Percentiles rank a stretch among this genome's conserved stretches.
Evolutionary conservation across 2,888 invertebrate species (phyloP).

Genomic region (Mystacides longicornis): DNA sequence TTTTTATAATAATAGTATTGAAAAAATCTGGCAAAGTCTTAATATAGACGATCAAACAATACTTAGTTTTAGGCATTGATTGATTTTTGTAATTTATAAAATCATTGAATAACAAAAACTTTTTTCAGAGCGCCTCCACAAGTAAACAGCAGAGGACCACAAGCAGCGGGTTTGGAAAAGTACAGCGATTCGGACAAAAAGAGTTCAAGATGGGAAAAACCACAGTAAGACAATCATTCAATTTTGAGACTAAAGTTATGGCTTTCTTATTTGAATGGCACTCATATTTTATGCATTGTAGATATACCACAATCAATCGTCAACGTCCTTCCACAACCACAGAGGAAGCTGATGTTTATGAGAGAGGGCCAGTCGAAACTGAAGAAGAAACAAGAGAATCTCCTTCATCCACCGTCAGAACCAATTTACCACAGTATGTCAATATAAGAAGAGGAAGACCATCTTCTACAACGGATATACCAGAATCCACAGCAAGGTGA

Average conservation of each 20-base stretch:
- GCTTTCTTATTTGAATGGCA: too few species aligned
- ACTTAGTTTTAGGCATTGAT: too few species aligned
- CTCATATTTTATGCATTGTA: too few species aligned
- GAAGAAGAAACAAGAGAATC: conserved; percentile 29
- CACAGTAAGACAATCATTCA: conserved; percentile 36
- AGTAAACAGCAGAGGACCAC: conserved; percentile 48
- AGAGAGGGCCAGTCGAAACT: conserved; percentile 29
- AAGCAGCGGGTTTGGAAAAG: conserved; percentile 47
- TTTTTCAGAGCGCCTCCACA: conserved; percentile 25
- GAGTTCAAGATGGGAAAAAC: conserved; percentile 42
- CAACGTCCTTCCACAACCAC: conserved; percentile 48
- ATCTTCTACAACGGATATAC: conserved; percentile 33
- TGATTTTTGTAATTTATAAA: too few species aligned
- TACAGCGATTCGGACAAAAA: conserved; percentile 35
- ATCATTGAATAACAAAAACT: too few species aligned
- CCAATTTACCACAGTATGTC: conserved; percentile 56
- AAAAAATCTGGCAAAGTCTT: too few species aligned
- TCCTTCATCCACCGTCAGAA: conserved; percentile 36
- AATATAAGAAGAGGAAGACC: conserved; percentile 62
- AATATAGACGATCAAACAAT: too few species aligned
- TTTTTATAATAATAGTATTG: too few species aligned
- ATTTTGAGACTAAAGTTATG: too few species aligned
- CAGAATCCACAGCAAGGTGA: conserved; percentile 20
- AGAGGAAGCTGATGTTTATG: conserved; percentile 32
- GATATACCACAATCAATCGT: conserved; percentile 54